Conservation (phyloP, 2,888 invertebrate species). For the Allygus modestus region DNA sequence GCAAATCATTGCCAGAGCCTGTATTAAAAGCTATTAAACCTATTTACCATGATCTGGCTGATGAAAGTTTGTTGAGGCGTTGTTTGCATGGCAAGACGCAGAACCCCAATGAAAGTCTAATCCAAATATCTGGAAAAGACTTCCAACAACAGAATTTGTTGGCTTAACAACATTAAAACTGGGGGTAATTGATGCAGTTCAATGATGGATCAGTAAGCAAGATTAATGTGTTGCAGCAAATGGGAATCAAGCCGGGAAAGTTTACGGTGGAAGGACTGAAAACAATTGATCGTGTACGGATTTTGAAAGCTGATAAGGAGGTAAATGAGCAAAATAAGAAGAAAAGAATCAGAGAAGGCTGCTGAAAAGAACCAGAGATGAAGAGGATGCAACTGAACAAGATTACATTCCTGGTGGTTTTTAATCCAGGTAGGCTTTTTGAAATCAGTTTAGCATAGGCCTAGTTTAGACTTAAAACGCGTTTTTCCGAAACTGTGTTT, state of each 20-base stretch:
- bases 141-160: constrained; percentile 3
- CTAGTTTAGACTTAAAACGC: too few species aligned
- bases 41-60: neutral
- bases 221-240: neutral
- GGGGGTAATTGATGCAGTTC: constrained; percentile 12
- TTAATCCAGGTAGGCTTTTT: too few species aligned
- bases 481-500: too few species aligned
- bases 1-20: neutral
- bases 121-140: neutral
- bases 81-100: too few species aligned
- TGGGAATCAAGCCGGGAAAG: neutral
- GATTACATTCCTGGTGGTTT: too few species aligned
- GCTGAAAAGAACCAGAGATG: neutral
- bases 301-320: constrained; percentile 1
- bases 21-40: neutral
- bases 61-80: neutral
- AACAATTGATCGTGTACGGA: neutral
- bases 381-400: too few species aligned
- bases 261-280: neutral
- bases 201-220: constrained; percentile 5
- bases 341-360: neutral
- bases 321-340: neutral
- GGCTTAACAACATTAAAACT: neutral
- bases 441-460: too few species aligned
- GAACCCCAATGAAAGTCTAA: neutral